These are phyloP conservation scores for Tenthredo mesomela DNA, from an alignment of 2,888 invertebrate genomes.

Conservation along the genomic window DNA sequence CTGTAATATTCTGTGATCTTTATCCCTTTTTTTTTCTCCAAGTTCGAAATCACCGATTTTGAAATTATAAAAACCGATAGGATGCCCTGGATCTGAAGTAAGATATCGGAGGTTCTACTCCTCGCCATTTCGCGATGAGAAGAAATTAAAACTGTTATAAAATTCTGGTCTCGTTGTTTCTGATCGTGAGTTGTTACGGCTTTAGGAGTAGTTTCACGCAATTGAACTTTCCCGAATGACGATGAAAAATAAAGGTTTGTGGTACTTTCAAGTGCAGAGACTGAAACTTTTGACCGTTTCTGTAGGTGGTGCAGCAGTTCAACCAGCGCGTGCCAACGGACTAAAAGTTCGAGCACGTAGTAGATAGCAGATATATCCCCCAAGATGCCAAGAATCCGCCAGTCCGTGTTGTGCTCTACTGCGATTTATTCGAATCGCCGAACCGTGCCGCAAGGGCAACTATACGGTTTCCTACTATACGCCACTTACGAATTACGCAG, in stretches of 20 bases:
- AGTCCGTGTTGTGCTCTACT: slow-evolving; percentile 50
- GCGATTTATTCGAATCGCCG: slow-evolving; percentile 61
- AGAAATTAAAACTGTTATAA: background rate
- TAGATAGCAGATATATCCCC: slow-evolving; percentile 46
- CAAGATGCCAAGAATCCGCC: slow-evolving; percentile 57
- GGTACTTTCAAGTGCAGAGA: slow-evolving; percentile 68
- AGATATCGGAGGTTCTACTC: background rate
- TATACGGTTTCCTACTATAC: slow-evolving; percentile 7
- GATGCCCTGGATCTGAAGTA: background rate
- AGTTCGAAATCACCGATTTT: background rate
- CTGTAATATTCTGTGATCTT: background rate
- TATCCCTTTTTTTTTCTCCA: background rate
- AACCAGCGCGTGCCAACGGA: slow-evolving; percentile 43
- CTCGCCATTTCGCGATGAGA: background rate
- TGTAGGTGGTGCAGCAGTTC: background rate
- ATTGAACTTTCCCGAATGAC: background rate
- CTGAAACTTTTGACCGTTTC: slow-evolving; percentile 60
- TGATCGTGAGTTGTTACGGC: slow-evolving; percentile 30
- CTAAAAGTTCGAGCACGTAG: slow-evolving; percentile 33
- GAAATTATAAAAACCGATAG: background rate
- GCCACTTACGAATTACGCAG: background rate
- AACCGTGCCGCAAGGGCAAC: slow-evolving; percentile 52
- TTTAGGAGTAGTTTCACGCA: slow-evolving; percentile 4
- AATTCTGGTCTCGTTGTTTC: background rate
- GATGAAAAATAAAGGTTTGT: slow-evolving; percentile 47